Base-by-base conservation (phyloP, 2,797 vertebrate species). In the Cryptoprocta ferox region DNA sequence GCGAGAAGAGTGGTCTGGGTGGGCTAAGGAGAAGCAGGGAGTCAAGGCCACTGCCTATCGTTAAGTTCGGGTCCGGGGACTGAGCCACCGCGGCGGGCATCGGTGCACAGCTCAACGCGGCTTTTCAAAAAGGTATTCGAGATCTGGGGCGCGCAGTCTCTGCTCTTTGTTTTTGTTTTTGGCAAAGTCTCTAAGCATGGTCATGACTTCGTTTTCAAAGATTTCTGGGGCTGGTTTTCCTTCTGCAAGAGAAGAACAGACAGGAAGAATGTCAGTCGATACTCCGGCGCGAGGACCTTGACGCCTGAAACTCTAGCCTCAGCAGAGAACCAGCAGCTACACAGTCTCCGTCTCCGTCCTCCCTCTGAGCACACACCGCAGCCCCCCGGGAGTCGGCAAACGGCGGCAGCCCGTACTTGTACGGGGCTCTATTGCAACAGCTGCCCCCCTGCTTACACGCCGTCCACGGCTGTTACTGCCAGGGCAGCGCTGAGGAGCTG, bases 111-210 rank as follows among this genome's bases (percentile, higher is more conserved):
- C 24, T 96, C 91, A 68, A 68, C 15, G 61, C 1, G 91, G 84
- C 76, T 98, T 96, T 95, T 99, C 98, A 5, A 98, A 98, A 85
- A 99, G 99, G 94, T 99, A 99, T 56, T 99, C 99, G 53, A 99
- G 98, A 98, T 99, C 99, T 0, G 99, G 99, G 14, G 99, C 99
- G 2, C 99, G 99, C 79, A 99, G 98, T 93, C 99, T 99, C 98
- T 99, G 99, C 96, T 99, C 99, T 75, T 98, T 99, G 94, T 99
- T 98, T 78, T 98, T 99, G 98, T 99, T 99, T 97, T 99, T 99
- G 76, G 99, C 97, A 42, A 99, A 99, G 59, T 99, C 99, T 97
- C 99, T 99, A 90, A 99, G 98, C 99, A 99, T 96, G 24, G 99
- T 99, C 99, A 99, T 99, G 96, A 99, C 98, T 16, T 99, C 99